Percentiles rank a stretch among this genome's conserved stretches.
Evolutionary conservation across 1,140 invertebrate species (phyloP).

Genomic region (Grapholita molesta): DNA sequence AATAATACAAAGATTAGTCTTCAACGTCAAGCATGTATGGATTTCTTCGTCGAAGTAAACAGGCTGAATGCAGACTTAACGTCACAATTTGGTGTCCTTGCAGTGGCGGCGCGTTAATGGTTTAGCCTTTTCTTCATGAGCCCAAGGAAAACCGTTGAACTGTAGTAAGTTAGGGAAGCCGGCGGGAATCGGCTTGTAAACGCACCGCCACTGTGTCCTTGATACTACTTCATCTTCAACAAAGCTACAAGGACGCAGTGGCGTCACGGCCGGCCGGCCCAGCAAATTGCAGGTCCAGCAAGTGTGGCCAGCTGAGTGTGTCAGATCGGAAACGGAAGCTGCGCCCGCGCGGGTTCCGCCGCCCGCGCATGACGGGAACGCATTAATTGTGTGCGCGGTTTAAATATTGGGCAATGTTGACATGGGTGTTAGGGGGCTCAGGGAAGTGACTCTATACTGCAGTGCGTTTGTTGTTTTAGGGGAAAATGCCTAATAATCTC

Average conservation of each 20-base stretch:
- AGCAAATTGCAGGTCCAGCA: constrained; percentile 20
- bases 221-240: background rate
- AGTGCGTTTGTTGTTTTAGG: too few relatives aligned
- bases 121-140: too few relatives aligned
- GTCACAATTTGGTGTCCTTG: too few relatives aligned
- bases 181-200: too few relatives aligned
- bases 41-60: too few relatives aligned
- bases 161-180: too few relatives aligned
- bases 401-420: background rate
- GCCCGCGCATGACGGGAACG: constrained; percentile 9
- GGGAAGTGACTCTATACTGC: background rate
- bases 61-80: too few relatives aligned
- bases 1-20: too few relatives aligned
- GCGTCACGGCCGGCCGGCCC: constrained; percentile 5
- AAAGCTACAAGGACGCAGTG: background rate
- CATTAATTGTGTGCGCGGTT: background rate
- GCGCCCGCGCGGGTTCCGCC: constrained; percentile 37
- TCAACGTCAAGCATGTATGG: too few relatives aligned
- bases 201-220: background rate
- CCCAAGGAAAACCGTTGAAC: too few relatives aligned
- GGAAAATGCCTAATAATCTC: too few relatives aligned
- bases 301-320: constrained; percentile 33
- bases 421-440: background rate
- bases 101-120: too few relatives aligned
- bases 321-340: constrained; percentile 58